phyloP scores from a whole-genome alignment of 2,797 vertebrate species.

The Sebastes flavidus region DNA sequence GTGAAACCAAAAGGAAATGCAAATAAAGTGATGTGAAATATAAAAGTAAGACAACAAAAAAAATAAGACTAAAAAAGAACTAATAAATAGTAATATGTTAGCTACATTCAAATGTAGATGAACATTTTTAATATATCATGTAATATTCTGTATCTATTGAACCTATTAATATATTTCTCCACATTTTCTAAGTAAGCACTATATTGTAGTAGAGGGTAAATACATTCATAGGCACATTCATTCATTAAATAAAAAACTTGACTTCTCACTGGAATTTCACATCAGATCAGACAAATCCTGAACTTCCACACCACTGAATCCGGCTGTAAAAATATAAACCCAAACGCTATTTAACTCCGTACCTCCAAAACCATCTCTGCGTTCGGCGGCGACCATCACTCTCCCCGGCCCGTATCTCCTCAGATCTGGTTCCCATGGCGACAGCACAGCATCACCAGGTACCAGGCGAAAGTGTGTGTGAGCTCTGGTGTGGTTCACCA shows the following conservation, averaged over 20 bases:
- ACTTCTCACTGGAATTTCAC: not conserved
- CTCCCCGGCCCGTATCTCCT: slow-evolving; percentile 85
- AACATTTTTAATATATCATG: no score
- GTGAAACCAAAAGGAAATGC: no score
- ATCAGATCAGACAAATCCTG: not conserved
- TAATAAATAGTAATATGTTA: not conserved
- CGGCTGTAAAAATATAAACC: not conserved
- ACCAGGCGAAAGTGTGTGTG: slow-evolving; percentile 60
- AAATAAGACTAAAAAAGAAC: fast-evolving
- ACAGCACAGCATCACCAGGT: slow-evolving; percentile 87
- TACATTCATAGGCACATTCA: not conserved
- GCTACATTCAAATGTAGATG: not conserved
- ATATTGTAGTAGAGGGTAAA: not conserved
- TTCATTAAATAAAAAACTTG: not conserved
- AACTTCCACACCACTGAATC: not conserved
- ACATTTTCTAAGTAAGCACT: not conserved
- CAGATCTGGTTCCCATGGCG: slow-evolving; percentile 82
- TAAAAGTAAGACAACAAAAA: not conserved
- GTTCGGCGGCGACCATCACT: slow-evolving; percentile 75
- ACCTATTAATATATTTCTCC: fast-evolving
- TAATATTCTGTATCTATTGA: fast-evolving
- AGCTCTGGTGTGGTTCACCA: slow-evolving; percentile 74
- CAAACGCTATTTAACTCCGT: not conserved
- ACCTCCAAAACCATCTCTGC: slow-evolving; percentile 78
- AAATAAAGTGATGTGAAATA: not conserved